These are phyloP conservation scores for Druon quercuslanigerum DNA, from an alignment of 1,140 invertebrate genomes.

Conservation along the genomic window DNA sequence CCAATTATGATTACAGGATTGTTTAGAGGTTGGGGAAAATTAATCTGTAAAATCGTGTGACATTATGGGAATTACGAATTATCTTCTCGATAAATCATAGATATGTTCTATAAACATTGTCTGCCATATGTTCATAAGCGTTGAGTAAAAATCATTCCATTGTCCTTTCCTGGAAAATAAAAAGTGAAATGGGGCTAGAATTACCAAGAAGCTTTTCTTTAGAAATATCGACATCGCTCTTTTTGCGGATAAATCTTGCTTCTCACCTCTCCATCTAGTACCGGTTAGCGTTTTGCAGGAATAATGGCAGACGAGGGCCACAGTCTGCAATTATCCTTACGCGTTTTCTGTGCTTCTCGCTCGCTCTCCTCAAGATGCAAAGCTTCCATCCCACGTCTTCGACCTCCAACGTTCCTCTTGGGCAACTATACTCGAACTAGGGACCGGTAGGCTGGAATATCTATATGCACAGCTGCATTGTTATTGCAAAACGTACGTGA, in stretches of 20 bases:
- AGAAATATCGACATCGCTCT: neutral
- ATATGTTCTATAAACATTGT: no score
- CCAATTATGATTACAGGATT: neutral
- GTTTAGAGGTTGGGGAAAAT: no score
- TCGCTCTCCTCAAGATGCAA: conserved; percentile 6
- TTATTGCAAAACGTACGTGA: conserved; percentile 62
- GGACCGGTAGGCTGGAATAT: conserved; percentile 43
- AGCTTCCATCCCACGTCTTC: conserved; percentile 55
- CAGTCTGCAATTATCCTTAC: conserved; percentile 53
- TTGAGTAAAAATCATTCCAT: no score
- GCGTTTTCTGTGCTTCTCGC: conserved; percentile 34
- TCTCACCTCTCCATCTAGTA: conserved; percentile 46
- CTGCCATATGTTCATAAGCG: no score
- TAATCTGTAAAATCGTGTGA: no score
- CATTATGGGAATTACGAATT: no score
- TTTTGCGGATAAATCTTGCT: conserved; percentile 27
- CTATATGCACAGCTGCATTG: conserved; percentile 57
- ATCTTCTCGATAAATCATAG: no score
- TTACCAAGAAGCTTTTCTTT: conserved; percentile 17
- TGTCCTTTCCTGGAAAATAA: no score
- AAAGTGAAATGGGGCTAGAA: neutral
- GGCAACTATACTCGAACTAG: conserved; percentile 47
- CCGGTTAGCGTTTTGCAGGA: conserved; percentile 55
- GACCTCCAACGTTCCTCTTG: conserved; percentile 54
- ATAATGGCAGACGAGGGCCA: conserved; percentile 53